phyloP scores from a whole-genome alignment of 2,888 invertebrate genomes.

The Chymomyza procnemis region DNA sequence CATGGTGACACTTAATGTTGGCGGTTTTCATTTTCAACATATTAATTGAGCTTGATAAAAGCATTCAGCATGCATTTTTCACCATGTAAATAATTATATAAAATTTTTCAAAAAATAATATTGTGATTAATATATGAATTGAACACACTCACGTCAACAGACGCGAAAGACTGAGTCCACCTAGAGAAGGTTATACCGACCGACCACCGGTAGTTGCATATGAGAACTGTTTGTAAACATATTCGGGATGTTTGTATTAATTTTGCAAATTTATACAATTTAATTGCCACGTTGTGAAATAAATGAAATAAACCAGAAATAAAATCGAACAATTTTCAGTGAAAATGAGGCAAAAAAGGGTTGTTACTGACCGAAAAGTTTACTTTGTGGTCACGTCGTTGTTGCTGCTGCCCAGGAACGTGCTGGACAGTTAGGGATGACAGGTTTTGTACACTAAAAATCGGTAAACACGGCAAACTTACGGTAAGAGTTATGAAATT shows the following conservation, averaged over 20 bases:
- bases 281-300: slow-evolving; percentile 50
- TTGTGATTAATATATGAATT: slow-evolving; percentile 48
- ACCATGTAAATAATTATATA: neutral
- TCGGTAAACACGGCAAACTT: too few relatives aligned
- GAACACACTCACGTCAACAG: slow-evolving; percentile 6
- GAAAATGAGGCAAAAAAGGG: slow-evolving; percentile 9
- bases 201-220: slow-evolving; percentile 15
- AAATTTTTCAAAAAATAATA: slow-evolving; percentile 34
- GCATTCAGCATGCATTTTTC: neutral
- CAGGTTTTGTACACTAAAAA: neutral
- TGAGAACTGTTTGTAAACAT: slow-evolving; percentile 34
- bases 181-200: neutral
- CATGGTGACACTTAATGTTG: neutral
- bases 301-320: neutral
- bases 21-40: neutral
- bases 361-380: slow-evolving; percentile 52
- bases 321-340: slow-evolving; percentile 13
- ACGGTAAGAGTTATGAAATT: too few relatives aligned
- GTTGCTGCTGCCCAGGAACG: neutral
- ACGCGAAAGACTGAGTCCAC: neutral
- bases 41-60: slow-evolving; percentile 1
- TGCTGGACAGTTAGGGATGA: neutral
- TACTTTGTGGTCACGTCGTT: slow-evolving; percentile 49
- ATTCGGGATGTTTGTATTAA: slow-evolving; percentile 50
- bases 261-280: slow-evolving; percentile 68